phyloP scores from a whole-genome alignment of 2,797 vertebrate genomes.

The Rhinichthys osculus region DNA sequence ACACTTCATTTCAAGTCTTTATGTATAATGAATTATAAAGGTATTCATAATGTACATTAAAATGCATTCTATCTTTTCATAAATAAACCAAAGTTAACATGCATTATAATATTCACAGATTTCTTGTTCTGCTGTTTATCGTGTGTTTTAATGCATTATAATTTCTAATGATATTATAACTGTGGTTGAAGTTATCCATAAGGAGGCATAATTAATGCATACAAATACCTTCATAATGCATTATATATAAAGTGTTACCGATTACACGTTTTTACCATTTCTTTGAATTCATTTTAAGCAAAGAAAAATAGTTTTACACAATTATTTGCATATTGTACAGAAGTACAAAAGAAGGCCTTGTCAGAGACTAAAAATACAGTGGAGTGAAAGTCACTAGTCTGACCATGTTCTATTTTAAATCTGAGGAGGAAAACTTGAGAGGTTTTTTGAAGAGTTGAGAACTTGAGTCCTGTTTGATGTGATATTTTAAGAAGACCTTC shows the following conservation, averaged over 20 bases:
- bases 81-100: neutral
- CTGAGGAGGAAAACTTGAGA: neutral
- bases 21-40: too few species aligned
- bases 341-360: neutral
- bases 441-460: neutral
- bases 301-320: neutral
- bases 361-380: neutral
- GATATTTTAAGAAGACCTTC: conserved; percentile 48
- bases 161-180: neutral
- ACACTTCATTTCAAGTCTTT: too few species aligned
- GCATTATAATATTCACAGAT: too few species aligned
- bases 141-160: neutral
- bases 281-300: neutral
- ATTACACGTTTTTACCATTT: neutral
- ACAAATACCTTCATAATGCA: neutral
- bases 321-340: neutral
- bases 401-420: neutral
- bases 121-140: too few species aligned
- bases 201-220: neutral
- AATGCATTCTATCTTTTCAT: neutral
- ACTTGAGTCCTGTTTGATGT: conserved; percentile 18
- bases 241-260: neutral
- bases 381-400: neutral
- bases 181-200: neutral
- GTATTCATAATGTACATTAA: too few species aligned